phyloP scores from a whole-genome alignment of 2,797 vertebrate species.

The Pempheris klunzingeri region DNA sequence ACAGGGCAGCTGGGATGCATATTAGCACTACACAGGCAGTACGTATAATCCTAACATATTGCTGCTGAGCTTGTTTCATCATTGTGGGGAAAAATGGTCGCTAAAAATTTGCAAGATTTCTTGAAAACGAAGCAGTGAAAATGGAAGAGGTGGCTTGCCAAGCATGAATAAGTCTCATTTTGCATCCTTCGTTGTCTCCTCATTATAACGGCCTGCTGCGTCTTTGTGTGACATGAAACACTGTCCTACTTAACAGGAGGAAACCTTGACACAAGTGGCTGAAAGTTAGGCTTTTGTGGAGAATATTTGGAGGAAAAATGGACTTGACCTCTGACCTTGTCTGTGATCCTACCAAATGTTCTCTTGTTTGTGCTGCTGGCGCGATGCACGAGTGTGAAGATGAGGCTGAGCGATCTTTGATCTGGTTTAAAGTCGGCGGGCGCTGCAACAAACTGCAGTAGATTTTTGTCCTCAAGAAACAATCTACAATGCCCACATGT shows the following conservation, averaged over 20 bases:
- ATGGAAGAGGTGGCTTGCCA: background rate
- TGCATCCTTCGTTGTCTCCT: constrained; percentile 9
- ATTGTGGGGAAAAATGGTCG: background rate
- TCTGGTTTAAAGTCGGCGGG: background rate
- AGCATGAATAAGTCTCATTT: background rate
- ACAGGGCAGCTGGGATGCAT: background rate
- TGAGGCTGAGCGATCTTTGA: constrained; percentile 3
- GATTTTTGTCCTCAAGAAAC: constrained; percentile 1
- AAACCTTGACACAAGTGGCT: too few relatives aligned
- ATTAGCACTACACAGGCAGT: background rate
- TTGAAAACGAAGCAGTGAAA: background rate
- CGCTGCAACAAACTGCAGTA: background rate
- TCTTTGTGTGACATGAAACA: constrained; percentile 17
- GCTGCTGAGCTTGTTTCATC: background rate
- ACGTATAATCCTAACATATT: background rate
- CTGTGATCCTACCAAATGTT: background rate
- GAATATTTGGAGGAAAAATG: background rate
- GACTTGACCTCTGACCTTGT: constrained; percentile 10
- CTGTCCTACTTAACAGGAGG: background rate
- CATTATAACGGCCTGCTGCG: background rate
- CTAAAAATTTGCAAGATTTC: background rate
- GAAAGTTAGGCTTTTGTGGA: too few relatives aligned
- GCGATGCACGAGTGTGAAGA: background rate
- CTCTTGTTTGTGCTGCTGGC: background rate
- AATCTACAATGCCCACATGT: background rate